Evolutionary conservation across 2,888 invertebrate genomes (phyloP), one percentile per base, ranked within the genome.

Genomic region (Folsomia candida): DNA sequence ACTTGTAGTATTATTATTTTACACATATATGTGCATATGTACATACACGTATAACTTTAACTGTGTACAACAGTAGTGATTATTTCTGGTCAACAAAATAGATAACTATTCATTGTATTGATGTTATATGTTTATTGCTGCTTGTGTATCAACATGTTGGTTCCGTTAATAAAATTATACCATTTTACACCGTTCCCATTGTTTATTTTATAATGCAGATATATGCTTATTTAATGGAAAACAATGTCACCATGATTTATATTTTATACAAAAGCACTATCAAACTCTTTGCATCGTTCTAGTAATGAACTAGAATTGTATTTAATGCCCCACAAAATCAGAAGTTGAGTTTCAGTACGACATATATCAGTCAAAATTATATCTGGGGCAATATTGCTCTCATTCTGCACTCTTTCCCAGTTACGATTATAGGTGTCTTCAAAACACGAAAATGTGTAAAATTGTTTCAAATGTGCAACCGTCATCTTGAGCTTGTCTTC

Each of bases 281-380:
- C 67, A 71, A 75, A 75, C 51, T 72, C 37, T 65, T 67, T 67
- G 67, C 77, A 77, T 69, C 78, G 54, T 24, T 67, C 67, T 24
- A 57, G 63, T 14, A 78, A 60, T 11, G 71, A 59, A 51, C 73
- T 70, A 11, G 63, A 62, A 6, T 70, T 61, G 51, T 79, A 79
- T 29, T 74, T 67, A 20, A 67, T 47, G 14, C 77, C 77, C 77
- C 77, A 79, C 2, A 79, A 54, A 20, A 79, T 65, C 1, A 75
- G 25, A 0, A 79, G 70, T 47, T 75, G 75, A 28, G 77, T 71
- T 60, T 79, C 76, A 2, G 79, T 78, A 60, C 70, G 37, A 58
- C 78, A 79, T 51, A 78, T 76, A 29, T 79, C 76, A 1, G 59
- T 54, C 24, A 79, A 59, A 29, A 76, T 58, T 6, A 79, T 62